Percentiles rank a stretch among this genome's conserved stretches.
Conservation (phyloP, 2,113 vertebrate genomes). For the Aldabrachelys gigantea region DNA sequence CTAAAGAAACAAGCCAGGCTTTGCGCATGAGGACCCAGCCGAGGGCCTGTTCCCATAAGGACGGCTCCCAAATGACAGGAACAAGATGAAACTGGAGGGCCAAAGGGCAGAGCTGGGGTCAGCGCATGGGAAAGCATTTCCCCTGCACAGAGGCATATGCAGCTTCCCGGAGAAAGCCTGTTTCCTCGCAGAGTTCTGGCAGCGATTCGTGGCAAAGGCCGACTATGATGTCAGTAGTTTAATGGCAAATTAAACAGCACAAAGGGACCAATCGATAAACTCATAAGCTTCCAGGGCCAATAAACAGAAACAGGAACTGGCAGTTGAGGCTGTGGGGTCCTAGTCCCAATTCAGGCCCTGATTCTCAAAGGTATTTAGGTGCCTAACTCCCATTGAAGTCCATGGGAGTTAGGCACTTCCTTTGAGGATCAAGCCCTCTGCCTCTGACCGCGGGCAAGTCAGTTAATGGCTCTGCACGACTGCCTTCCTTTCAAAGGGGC, state of each 20-base stretch:
- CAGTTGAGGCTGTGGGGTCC: not conserved
- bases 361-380: not conserved
- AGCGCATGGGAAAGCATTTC: not conserved
- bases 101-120: not conserved
- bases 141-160: not conserved
- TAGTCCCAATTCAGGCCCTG: not conserved
- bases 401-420: not conserved
- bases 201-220: not conserved
- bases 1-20: not conserved
- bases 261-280: not conserved
- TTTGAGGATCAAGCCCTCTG: not conserved
- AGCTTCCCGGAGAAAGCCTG: accelerated
- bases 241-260: not conserved
- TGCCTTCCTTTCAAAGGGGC: not conserved
- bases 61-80: not conserved
- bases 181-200: not conserved
- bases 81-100: not conserved
- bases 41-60: not conserved
- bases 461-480: too few species aligned
- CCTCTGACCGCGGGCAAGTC: not conserved
- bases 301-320: not conserved
- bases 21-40: not conserved
- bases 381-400: too few species aligned
- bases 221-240: not conserved
- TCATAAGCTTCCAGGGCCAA: not conserved